A percentile compares a stretch with the other conserved stretches of the same genome.
phyloP scores from a whole-genome alignment of 2,888 invertebrate species.

The Noctuana brunneofusca region DNA sequence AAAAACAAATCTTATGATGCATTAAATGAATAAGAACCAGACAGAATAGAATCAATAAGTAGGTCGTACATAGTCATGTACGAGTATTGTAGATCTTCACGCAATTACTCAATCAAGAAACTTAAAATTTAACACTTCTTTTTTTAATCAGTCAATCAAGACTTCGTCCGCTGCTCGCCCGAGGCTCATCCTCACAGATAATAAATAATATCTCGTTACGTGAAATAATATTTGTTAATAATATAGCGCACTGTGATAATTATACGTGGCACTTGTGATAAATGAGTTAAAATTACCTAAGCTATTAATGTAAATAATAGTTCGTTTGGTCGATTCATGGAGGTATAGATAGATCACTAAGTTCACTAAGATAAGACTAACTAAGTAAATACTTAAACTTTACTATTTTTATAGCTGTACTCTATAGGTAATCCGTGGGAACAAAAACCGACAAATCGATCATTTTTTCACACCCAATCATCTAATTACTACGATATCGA shows the following conservation, averaged over 20 bases:
- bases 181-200: slow-evolving; percentile 6
- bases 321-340: not conserved
- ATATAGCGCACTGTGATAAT: slow-evolving; percentile 2
- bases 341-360: too few species aligned
- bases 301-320: not conserved
- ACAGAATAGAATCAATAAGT: too few species aligned
- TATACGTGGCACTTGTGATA: slow-evolving; percentile 9
- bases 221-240: slow-evolving; percentile 13
- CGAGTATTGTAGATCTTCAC: too few species aligned
- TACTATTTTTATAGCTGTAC: too few species aligned
- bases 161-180: not conserved
- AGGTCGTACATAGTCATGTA: too few species aligned
- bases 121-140: not conserved
- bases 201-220: slow-evolving; percentile 23
- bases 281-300: slow-evolving; percentile 13
- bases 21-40: too few species aligned
- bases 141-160: not conserved
- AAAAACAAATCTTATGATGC: too few species aligned
- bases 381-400: too few species aligned
- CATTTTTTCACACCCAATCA: not conserved
- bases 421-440: not conserved
- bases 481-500: not conserved
- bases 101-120: not conserved
- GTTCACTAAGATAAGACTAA: too few species aligned
- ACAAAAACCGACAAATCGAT: not conserved